Evolutionary conservation across 2,888 invertebrate species (phyloP).

Genomic region (Plemyria rubiginata): DNA sequence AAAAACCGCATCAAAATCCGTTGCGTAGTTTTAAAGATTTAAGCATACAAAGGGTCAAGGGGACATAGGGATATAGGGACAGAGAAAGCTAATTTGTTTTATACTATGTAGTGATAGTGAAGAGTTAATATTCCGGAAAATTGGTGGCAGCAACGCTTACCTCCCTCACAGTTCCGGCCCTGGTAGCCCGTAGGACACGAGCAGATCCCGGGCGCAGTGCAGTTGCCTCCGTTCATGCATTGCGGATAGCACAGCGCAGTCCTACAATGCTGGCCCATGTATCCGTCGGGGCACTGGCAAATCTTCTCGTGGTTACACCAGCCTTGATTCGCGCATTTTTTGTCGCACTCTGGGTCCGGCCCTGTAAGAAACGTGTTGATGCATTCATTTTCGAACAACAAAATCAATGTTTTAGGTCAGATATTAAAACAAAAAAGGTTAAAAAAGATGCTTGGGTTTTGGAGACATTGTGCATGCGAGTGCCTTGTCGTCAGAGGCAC

Average conservation of each 20-base stretch:
- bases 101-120: too few relatives aligned
- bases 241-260: slow-evolving; percentile 96
- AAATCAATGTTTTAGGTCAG: not conserved
- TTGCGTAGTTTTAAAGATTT: too few relatives aligned
- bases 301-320: slow-evolving; percentile 93
- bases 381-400: not conserved
- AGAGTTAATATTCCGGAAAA: too few relatives aligned
- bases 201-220: slow-evolving; percentile 95
- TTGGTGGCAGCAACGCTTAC: slow-evolving; percentile 64
- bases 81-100: too few relatives aligned
- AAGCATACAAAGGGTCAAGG: too few relatives aligned
- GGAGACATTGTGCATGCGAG: too few relatives aligned
- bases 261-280: slow-evolving; percentile 95
- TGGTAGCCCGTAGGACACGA: slow-evolving; percentile 96
- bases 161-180: slow-evolving; percentile 95
- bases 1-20: too few relatives aligned
- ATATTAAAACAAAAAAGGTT: not conserved
- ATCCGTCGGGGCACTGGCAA: slow-evolving; percentile 95
- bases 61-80: too few relatives aligned
- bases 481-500: too few relatives aligned
- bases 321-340: slow-evolving; percentile 93
- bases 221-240: slow-evolving; percentile 96
- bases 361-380: slow-evolving; percentile 71
- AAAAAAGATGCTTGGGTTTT: not conserved
- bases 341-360: slow-evolving; percentile 95